Evolutionary conservation across 2,797 vertebrate species (phyloP), one percentile per base, ranked within the genome.

Genomic region (Scolopax rusticola): DNA sequence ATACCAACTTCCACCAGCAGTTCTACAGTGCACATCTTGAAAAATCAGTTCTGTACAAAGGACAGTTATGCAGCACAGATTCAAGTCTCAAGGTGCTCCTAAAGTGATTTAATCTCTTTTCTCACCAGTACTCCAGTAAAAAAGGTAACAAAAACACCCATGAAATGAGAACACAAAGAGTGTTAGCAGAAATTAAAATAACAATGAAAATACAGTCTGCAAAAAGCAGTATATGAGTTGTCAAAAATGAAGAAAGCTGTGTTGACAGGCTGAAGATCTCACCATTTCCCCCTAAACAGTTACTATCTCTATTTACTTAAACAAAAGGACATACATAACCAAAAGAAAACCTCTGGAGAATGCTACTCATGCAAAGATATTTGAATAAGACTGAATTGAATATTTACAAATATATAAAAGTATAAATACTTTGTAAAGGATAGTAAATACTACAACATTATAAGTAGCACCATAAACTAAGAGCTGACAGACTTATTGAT

Each of bases 351-450:
- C 30, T 51, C 17, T 61, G 47, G 18, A 48, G 47, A 81, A 65
- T 17, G 24, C 6, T 38, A 30, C 5, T 61, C 47, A n/a, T 3
- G 3, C 36, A 71, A 89, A 67, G 12, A 59, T 79, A 73, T 38
- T 7, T 28, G 17, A 48, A 68, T 63, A 38, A 87, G 87, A 82
- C 9, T 6, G 6, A 83, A 68, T 28, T 64, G 33, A 61, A 64
- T 83, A 94, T 86, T 90, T 95, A 84, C 19, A 81, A 61, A 64
- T 83, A 94, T 86, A 89, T 95, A 84, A 18, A 81, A 85, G 36
- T n/a, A 74, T 67, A 91, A 84, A 71, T 33, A 53, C 18, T 77
- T 76, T 27, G 32, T 68, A 53, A 89, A 93, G 50, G 36, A 60
- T 2, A 84, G 51, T 80, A 41, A 95, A 90, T 60, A 19, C 20